A percentile compares a stretch with the other conserved stretches of the same genome.
These are phyloP conservation scores for Drosophila arawakana DNA, from an alignment of 1,140 invertebrate genomes.

Conservation along the genomic window DNA sequence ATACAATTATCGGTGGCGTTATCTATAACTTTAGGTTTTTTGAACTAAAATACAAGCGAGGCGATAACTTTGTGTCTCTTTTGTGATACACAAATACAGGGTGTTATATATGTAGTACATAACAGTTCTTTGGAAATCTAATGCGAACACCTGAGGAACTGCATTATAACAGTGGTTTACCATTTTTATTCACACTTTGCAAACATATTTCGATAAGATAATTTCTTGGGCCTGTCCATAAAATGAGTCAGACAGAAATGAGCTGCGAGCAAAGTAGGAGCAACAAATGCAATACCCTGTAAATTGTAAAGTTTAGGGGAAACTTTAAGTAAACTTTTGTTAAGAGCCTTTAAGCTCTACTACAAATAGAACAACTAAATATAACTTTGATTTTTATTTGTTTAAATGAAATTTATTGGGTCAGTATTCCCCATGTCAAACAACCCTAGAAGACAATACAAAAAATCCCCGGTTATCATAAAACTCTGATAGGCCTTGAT, in stretches of 20 bases:
- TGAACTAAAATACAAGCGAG: conserved; percentile 46
- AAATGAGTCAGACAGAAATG: conserved; percentile 40
- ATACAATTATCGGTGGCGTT: conserved; percentile 47
- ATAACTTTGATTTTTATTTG: background rate
- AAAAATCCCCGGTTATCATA: conserved; percentile 45
- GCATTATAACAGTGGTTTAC: conserved; percentile 26
- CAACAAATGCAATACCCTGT: conserved; percentile 50
- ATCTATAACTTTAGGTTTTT: conserved; percentile 54
- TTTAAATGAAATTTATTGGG: background rate
- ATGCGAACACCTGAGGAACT: conserved; percentile 2
- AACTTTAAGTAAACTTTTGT: conserved; percentile 17
- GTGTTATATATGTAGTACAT: conserved; percentile 10
- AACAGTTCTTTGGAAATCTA: background rate
- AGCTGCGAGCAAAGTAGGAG: conserved; percentile 31
- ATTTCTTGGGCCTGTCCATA: conserved; percentile 28
- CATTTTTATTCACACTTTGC: conserved; percentile 20
- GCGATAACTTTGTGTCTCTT: conserved; percentile 43
- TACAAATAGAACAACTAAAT: background rate
- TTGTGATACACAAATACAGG: conserved; percentile 30
- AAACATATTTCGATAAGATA: conserved; percentile 54
- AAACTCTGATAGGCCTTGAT: conserved; percentile 21
- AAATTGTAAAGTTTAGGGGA: background rate
- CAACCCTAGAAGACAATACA: background rate
- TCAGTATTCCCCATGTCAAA: background rate
- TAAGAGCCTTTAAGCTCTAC: conserved; percentile 1